Conservation (phyloP, 2,888 invertebrate genomes). For the Campopleginae sp. region DNA sequence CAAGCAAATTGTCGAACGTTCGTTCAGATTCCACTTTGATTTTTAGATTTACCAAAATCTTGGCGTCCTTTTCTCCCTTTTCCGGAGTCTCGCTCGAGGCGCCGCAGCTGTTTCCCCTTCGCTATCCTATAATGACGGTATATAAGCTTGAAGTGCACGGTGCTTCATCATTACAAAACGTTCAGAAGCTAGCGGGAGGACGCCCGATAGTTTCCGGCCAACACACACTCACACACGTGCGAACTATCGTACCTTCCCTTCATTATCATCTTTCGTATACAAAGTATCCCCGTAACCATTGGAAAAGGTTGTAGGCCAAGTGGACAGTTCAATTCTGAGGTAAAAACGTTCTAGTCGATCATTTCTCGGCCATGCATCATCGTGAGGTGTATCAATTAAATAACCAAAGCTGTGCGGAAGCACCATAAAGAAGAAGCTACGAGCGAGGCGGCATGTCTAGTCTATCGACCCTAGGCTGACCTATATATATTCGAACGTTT, state of each 20-base stretch:
- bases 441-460: background rate
- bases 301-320: background rate
- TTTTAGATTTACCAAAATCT: background rate
- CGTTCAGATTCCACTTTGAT: background rate
- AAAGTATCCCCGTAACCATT: background rate
- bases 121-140: slow-evolving; percentile 27
- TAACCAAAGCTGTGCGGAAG: background rate
- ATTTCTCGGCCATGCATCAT: background rate
- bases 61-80: slow-evolving; percentile 63
- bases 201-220: slow-evolving; percentile 36
- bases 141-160: slow-evolving; percentile 27
- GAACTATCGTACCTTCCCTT: slow-evolving; percentile 13
- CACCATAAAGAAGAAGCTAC: background rate
- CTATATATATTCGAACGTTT: background rate
- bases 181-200: slow-evolving; percentile 45
- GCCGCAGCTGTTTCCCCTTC: slow-evolving; percentile 49
- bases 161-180: slow-evolving; percentile 56
- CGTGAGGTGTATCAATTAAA: background rate
- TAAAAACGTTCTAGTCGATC: background rate
- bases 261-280: background rate
- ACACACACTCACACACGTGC: slow-evolving; percentile 15
- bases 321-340: background rate
- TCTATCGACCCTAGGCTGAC: background rate
- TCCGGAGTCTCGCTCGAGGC: slow-evolving; percentile 47
- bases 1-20: background rate